Conservation (phyloP, 2,797 vertebrate species). For the Spatula clypeata region DNA sequence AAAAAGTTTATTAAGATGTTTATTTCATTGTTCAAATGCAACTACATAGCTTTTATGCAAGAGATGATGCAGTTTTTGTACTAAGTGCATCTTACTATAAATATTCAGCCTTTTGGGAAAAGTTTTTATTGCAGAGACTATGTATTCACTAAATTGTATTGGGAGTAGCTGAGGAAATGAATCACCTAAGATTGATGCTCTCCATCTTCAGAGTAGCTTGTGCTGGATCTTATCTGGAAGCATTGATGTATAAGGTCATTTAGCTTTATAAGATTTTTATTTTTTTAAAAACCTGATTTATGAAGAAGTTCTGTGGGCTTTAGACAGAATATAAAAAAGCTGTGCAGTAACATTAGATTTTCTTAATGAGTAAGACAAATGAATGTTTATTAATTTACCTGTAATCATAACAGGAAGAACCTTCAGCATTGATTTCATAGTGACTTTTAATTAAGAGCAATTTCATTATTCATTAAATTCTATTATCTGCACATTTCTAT, state of each 20-base stretch:
- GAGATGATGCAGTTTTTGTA: neutral
- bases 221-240: constrained; percentile 33
- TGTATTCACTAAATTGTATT: constrained; percentile 23
- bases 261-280: constrained; percentile 47
- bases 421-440: neutral
- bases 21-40: constrained; percentile 10
- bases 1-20: neutral
- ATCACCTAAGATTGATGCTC: constrained; percentile 50
- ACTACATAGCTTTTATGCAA: neutral
- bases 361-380: constrained; percentile 17
- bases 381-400: constrained; percentile 24
- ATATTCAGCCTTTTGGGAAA: constrained; percentile 24
- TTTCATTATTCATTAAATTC: neutral
- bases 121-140: constrained; percentile 30
- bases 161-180: constrained; percentile 29
- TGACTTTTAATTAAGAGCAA: constrained; percentile 22
- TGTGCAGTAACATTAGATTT: neutral
- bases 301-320: neutral
- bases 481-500: neutral
- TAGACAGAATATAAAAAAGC: neutral
- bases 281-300: constrained; percentile 34
- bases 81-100: constrained; percentile 9
- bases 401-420: neutral
- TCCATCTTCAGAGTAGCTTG: constrained; percentile 45
- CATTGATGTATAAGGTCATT: constrained; percentile 39